These are phyloP conservation scores for Cyphomyrus discorhynchus DNA, from an alignment of 2,113 vertebrate genomes.

Conservation along the genomic window DNA sequence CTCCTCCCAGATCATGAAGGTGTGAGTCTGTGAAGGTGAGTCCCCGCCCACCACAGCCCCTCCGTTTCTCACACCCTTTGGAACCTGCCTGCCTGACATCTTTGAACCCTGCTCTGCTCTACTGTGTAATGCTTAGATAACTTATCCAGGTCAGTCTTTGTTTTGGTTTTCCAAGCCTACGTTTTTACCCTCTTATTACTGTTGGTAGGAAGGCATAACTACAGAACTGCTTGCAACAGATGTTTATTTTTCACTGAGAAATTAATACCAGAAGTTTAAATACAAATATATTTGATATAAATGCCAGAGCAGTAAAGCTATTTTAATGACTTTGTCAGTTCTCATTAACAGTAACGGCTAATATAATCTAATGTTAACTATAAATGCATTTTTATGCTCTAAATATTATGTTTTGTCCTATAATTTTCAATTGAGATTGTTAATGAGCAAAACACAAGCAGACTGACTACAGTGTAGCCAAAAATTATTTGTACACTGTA, in stretches of 20 bases:
- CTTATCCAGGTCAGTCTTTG: not conserved
- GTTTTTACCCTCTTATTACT: not conserved
- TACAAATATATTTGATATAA: not conserved
- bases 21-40: slow-evolving; percentile 84
- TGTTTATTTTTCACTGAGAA: not conserved
- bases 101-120: not conserved
- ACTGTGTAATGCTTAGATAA: slow-evolving; percentile 11
- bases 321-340: not conserved
- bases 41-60: slow-evolving; percentile 26
- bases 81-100: not conserved
- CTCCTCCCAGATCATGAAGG: slow-evolving; percentile 81
- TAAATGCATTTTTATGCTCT: not conserved
- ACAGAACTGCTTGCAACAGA: not conserved
- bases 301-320: not conserved
- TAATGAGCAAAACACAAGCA: not conserved
- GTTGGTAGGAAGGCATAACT: not conserved
- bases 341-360: not conserved
- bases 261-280: slow-evolving; percentile 14
- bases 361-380: not conserved
- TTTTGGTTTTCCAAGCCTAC: not conserved
- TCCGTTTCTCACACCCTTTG: not conserved
- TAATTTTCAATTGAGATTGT: not conserved
- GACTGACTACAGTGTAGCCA: not conserved
- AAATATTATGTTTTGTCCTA: not conserved
- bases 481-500: too few species aligned